Evolutionary conservation across 2,113 vertebrate genomes (phyloP).

Genomic region (Forbesichthys papilliferus): DNA sequence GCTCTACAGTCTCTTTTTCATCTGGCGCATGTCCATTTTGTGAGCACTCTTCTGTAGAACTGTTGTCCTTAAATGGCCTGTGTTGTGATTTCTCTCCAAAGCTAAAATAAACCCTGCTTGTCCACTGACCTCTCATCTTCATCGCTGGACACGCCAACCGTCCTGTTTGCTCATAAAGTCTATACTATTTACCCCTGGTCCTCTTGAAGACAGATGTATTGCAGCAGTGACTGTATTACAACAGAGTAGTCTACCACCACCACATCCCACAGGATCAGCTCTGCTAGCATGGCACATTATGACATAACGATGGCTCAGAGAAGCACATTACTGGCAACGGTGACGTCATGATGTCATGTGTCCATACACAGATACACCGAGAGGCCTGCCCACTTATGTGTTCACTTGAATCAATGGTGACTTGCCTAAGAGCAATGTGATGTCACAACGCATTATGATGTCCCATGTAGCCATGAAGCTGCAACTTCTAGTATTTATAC

Average conservation of each 20-base stretch:
- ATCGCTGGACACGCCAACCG: conserved; percentile 25
- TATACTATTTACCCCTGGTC: conserved; percentile 6
- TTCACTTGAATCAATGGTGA: conserved; percentile 56
- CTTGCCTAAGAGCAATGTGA: conserved; percentile 68
- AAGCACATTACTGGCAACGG: conserved; percentile 54
- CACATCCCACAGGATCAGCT: conserved; percentile 17
- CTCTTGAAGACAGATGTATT: background rate
- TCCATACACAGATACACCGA: conserved; percentile 31
- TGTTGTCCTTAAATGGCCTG: conserved; percentile 14
- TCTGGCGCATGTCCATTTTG: conserved; percentile 23
- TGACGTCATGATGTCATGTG: conserved; percentile 64
- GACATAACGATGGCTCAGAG: conserved; percentile 60
- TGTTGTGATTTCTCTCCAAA: conserved; percentile 33
- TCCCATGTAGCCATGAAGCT: conserved; percentile 49
- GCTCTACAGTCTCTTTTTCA: conserved; percentile 16
- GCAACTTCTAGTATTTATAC: background rate
- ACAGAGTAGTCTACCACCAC: background rate
- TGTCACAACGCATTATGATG: conserved; percentile 64
- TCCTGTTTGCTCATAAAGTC: conserved; percentile 3
- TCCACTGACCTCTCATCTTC: conserved; percentile 47
- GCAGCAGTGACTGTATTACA: background rate
- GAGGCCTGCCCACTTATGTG: conserved; percentile 47
- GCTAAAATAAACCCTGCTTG: conserved; percentile 37
- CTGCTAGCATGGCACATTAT: conserved; percentile 55
- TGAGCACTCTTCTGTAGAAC: conserved; percentile 12